phyloP scores from a whole-genome alignment of 2,888 invertebrate genomes.

The Tenthredo notha region DNA sequence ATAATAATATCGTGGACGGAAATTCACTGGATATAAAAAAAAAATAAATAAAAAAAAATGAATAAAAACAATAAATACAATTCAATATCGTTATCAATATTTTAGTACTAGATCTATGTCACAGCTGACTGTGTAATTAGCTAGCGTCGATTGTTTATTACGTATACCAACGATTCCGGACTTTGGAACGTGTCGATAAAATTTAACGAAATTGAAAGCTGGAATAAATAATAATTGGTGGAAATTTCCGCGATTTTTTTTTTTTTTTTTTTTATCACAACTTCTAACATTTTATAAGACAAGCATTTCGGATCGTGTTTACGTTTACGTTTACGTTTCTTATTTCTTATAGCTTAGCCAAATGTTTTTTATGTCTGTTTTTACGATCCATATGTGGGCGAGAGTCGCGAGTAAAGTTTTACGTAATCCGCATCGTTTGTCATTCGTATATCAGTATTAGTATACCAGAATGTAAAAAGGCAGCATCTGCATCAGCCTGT shows the following conservation, averaged over 20 bases:
- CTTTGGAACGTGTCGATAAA: neutral
- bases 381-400: neutral
- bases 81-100: neutral
- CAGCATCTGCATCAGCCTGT: neutral
- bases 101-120: neutral
- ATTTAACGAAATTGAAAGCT: too few relatives aligned
- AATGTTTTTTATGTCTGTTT: neutral
- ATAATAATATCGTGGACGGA: neutral
- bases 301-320: neutral
- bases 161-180: neutral
- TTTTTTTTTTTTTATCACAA: too few relatives aligned
- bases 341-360: neutral
- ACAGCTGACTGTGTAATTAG: neutral
- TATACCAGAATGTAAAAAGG: too few relatives aligned
- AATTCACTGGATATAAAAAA: neutral
- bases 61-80: slow-evolving; percentile 36
- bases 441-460: neutral
- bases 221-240: too few relatives aligned
- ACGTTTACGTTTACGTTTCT: neutral
- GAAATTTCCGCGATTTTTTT: neutral
- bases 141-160: neutral
- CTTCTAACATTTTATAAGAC: neutral
- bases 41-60: neutral
- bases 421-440: neutral
- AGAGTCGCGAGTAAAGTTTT: neutral